Evolutionary conservation across 2,797 vertebrate genomes (phyloP).

Genomic region (Pipistrellus kuhlii): DNA sequence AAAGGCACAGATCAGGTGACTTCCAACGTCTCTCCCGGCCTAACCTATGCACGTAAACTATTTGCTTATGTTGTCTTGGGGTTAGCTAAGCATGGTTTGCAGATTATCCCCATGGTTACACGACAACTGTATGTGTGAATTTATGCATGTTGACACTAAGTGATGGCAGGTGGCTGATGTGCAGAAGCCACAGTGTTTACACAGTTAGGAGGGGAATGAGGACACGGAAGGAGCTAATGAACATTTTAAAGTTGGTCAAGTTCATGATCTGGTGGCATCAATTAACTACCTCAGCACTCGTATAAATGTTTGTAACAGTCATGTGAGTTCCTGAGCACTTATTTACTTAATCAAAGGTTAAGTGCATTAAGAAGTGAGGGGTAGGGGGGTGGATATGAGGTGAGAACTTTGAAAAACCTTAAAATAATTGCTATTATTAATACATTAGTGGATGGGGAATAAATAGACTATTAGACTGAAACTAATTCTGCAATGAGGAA

Average conservation of each 20-base stretch:
- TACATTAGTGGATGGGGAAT: not conserved
- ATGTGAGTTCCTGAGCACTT: not conserved
- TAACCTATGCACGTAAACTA: not conserved
- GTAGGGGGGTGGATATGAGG: not conserved
- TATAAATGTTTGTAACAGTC: not conserved
- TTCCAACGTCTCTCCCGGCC: not conserved
- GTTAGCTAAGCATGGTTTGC: not conserved
- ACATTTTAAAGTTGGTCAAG: not conserved
- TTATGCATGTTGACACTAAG: not conserved
- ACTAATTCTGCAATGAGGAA: not conserved
- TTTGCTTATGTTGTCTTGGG: not conserved
- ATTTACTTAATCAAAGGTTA: slow-evolving; percentile 41
- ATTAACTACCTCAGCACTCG: not conserved
- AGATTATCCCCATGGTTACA: not conserved
- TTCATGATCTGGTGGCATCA: not conserved
- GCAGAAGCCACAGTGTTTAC: not conserved
- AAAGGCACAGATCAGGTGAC: not conserved
- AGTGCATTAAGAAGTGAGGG: not conserved
- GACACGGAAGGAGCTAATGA: not conserved
- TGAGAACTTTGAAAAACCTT: not conserved
- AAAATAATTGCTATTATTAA: not conserved
- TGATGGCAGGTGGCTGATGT: not conserved
- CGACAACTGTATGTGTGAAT: not conserved
- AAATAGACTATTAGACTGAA: not conserved
- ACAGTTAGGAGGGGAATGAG: not conserved